These are phyloP conservation scores for Oceanites oceanicus DNA, from an alignment of 2,113 vertebrate genomes.

Conservation along the genomic window DNA sequence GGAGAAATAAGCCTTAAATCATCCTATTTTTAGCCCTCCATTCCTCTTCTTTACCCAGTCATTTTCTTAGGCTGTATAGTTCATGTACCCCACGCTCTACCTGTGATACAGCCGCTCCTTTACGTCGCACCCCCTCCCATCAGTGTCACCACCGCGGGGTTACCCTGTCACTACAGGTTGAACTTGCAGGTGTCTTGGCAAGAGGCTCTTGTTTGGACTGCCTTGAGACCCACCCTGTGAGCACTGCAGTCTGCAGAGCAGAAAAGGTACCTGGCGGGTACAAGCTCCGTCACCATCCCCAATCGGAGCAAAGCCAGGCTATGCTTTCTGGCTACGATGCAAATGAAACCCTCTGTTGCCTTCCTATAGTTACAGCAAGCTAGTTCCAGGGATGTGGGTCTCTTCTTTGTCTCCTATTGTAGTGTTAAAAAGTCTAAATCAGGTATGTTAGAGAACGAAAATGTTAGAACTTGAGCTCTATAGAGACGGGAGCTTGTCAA, in stretches of 20 bases:
- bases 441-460: background rate
- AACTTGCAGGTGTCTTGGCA: background rate
- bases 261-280: background rate
- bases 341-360: background rate
- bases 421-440: background rate
- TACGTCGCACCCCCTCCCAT: rapidly evolving
- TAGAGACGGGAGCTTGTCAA: background rate
- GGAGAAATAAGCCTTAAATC: background rate
- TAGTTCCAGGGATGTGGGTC: background rate
- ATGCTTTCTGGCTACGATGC: rapidly evolving
- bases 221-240: background rate
- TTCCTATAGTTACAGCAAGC: background rate
- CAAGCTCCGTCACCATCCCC: background rate
- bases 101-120: background rate
- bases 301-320: background rate
- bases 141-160: rapidly evolving
- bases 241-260: background rate
- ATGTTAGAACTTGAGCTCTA: background rate
- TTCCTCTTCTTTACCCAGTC: background rate
- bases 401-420: background rate
- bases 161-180: background rate
- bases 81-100: background rate
- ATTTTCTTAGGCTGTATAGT: background rate
- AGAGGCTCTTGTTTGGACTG: rapidly evolving
- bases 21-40: background rate